Evolutionary conservation across 2,797 vertebrate species (phyloP).

Genomic region (Synanceia verrucosa): DNA sequence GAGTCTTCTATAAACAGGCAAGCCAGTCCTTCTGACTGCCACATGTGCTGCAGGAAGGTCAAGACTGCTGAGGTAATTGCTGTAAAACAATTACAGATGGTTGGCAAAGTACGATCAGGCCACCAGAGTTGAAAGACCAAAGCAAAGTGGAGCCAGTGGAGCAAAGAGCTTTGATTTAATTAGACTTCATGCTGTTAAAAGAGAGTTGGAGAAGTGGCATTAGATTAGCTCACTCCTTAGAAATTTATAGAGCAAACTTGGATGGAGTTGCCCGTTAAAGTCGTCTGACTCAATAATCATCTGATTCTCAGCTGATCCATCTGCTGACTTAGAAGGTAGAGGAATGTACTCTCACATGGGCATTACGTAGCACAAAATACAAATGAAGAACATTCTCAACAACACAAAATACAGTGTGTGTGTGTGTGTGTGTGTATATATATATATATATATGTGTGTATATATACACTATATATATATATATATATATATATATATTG

Average conservation of each 20-base stretch:
- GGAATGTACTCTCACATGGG: constrained; percentile 41
- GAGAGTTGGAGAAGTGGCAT: not conserved
- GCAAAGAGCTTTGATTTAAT: constrained; percentile 26
- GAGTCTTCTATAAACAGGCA: constrained; percentile 54
- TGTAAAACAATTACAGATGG: constrained; percentile 9
- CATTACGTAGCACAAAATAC: constrained; percentile 17
- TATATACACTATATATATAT: no score
- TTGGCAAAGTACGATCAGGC: constrained; percentile 2
- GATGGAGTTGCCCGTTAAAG: constrained; percentile 53
- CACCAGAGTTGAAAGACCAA: constrained; percentile 27
- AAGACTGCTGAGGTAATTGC: constrained; percentile 4
- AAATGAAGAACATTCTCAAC: constrained; percentile 3
- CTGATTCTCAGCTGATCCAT: constrained; percentile 77
- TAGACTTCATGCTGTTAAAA: constrained; percentile 18
- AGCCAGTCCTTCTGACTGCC: constrained; percentile 8
- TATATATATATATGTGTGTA: no score
- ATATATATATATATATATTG: no score
- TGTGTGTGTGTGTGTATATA: no score
- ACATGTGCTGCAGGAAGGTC: constrained; percentile 25
- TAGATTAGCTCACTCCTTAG: constrained; percentile 24
- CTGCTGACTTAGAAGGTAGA: constrained; percentile 67
- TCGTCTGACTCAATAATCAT: constrained; percentile 76
- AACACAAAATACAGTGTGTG: not conserved
- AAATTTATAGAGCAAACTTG: constrained; percentile 41
- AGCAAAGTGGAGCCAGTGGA: constrained; percentile 2